These are phyloP conservation scores for Cheilosia variabilis DNA, from an alignment of 2,888 invertebrate genomes.

Conservation along the genomic window DNA sequence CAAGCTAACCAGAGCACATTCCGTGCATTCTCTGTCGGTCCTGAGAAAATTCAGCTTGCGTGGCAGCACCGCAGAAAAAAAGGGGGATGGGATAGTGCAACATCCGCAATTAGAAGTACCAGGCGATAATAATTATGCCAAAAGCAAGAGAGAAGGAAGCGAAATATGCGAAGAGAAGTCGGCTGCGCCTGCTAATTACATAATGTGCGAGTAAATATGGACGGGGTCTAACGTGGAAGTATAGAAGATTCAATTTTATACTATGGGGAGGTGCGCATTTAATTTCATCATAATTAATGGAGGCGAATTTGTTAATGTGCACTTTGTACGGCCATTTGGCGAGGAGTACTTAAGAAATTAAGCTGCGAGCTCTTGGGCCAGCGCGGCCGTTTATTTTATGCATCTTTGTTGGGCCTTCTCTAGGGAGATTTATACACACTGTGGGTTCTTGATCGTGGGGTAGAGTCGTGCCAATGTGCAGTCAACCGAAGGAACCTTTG, in stretches of 20 bases:
- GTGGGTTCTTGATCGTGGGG: too few relatives aligned
- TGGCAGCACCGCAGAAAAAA: constrained; percentile 15
- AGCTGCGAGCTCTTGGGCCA: too few relatives aligned
- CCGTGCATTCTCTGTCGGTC: constrained; percentile 49
- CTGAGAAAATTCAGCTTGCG: constrained; percentile 29
- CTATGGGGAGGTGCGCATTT: not conserved
- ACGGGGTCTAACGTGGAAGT: constrained; percentile 17
- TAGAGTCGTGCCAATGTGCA: too few relatives aligned
- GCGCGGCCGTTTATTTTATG: too few relatives aligned
- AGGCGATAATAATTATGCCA: constrained; percentile 63
- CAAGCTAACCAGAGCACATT: constrained; percentile 69
- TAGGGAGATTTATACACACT: too few relatives aligned
- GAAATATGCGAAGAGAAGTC: constrained; percentile 45
- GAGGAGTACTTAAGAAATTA: not conserved
- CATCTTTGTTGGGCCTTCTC: too few relatives aligned
- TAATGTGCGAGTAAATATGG: not conserved
- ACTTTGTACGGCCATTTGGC: constrained; percentile 1
- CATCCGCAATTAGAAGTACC: constrained; percentile 72
- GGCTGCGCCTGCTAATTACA: constrained; percentile 23
- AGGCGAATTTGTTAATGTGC: not conserved
- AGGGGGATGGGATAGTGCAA: constrained; percentile 54
- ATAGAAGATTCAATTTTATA: not conserved
- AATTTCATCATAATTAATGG: constrained; percentile 3
- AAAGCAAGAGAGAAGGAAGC: constrained; percentile 44
- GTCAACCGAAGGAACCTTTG: too few relatives aligned